phyloP scores from a whole-genome alignment of 1,140 invertebrate genomes.

The Trichomalopsis sarcophagae region DNA sequence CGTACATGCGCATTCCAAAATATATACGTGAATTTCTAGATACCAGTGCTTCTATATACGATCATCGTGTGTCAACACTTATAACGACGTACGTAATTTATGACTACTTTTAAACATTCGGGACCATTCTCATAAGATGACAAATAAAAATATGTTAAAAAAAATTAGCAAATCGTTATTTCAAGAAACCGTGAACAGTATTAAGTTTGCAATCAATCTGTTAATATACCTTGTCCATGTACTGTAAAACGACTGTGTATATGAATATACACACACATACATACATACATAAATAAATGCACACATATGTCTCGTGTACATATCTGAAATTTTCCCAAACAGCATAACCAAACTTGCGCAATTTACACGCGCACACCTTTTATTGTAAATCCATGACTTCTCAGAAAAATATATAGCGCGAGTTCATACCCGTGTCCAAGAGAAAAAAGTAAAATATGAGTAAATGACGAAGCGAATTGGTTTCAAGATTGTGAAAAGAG shows the following conservation, averaged over 20 bases:
- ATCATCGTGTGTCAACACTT: constrained; percentile 49
- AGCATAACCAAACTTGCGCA: neutral
- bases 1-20: neutral
- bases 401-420: neutral
- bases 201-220: constrained; percentile 58
- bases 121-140: constrained; percentile 63
- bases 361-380: neutral
- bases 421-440: neutral
- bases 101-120: constrained; percentile 63
- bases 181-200: constrained; percentile 61
- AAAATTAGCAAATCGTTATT: constrained; percentile 33
- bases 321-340: constrained; percentile 14
- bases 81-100: constrained; percentile 52
- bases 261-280: neutral
- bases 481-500: neutral
- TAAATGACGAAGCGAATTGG: neutral
- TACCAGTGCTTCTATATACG: constrained; percentile 34
- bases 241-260: constrained; percentile 27
- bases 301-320: constrained; percentile 31
- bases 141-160: constrained; percentile 41
- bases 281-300: neutral
- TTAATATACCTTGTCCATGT: constrained; percentile 2
- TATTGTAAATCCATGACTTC: neutral
- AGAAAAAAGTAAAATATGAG: neutral
- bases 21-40: constrained; percentile 23